A percentile compares a stretch with the other conserved stretches of the same genome.
These are phyloP conservation scores for Sebastes hubbsi DNA, from an alignment of 2,797 vertebrate species.

Conservation along the genomic window DNA sequence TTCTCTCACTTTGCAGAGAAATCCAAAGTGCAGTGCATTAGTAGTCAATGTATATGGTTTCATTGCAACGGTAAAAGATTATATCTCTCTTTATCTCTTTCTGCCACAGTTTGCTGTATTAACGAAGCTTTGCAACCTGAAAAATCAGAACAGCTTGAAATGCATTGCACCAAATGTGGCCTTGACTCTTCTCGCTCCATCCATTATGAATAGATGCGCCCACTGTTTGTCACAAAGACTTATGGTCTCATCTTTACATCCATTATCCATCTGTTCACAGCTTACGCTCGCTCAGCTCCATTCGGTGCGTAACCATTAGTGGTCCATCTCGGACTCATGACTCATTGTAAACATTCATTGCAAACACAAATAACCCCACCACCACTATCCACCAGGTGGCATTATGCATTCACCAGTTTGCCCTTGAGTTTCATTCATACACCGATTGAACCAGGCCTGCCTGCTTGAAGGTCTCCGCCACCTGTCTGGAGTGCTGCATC, in stretches of 20 bases:
- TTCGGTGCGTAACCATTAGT: neutral
- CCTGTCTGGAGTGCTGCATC: constrained; percentile 83
- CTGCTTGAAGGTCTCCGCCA: constrained; percentile 83
- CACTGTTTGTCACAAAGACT: constrained; percentile 13
- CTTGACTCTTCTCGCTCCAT: neutral
- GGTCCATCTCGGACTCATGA: constrained; percentile 8
- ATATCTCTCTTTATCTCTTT: neutral
- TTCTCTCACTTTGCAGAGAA: neutral
- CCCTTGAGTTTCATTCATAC: constrained; percentile 75
- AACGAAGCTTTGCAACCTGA: neutral
- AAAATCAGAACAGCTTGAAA: neutral
- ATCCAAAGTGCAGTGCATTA: neutral
- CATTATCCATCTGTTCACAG: constrained; percentile 13
- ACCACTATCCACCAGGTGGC: constrained; percentile 42
- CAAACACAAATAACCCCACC: constrained; percentile 20
- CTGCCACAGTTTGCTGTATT: neutral
- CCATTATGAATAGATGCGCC: neutral
- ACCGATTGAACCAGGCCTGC: constrained; percentile 78
- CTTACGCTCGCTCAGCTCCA: neutral
- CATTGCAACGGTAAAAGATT: neutral
- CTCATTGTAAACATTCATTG: constrained; percentile 17
- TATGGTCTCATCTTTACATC: constrained; percentile 16
- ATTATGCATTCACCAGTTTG: neutral
- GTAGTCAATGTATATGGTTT: neutral
- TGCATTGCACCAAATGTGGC: neutral